These are phyloP conservation scores for Brachionus calyciflorus DNA, from an alignment of 1,140 invertebrate species.

Conservation along the genomic window DNA sequence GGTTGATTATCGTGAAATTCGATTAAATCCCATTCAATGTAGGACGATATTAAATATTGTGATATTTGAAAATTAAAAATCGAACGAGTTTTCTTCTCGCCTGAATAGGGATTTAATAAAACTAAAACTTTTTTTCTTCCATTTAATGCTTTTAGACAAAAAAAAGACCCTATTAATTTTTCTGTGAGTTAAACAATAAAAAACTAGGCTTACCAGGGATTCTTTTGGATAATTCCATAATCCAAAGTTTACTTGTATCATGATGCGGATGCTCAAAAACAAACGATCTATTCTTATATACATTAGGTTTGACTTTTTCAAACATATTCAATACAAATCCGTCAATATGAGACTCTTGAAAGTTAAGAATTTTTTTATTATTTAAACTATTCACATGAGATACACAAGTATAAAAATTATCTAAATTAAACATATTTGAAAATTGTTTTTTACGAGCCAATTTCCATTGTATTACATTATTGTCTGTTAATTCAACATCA, in stretches of 20 bases:
- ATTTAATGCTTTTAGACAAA: background rate
- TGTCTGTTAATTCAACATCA: background rate
- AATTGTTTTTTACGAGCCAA: background rate
- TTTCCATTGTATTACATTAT: constrained; percentile 5
- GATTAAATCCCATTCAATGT: background rate
- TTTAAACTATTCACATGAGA: background rate
- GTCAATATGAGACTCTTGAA: background rate
- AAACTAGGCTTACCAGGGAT: background rate
- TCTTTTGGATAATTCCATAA: background rate
- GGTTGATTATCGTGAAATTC: constrained; percentile 24
- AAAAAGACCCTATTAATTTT: too few species aligned
- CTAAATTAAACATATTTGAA: background rate
- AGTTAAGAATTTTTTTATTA: background rate
- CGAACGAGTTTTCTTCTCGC: constrained; percentile 17
- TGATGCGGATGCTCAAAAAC: constrained; percentile 27
- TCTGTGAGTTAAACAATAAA: background rate
- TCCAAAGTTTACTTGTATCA: constrained; percentile 17
- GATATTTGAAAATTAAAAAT: constrained; percentile 36
- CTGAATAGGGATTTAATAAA: constrained; percentile 28
- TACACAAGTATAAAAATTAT: background rate
- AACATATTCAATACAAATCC: constrained; percentile 14
- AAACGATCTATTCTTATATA: background rate
- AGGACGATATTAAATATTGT: background rate
- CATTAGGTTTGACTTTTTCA: background rate
- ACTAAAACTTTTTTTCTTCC: background rate